phyloP scores from a whole-genome alignment of 2,113 vertebrate species.

The Cyanocitta stelleri region DNA sequence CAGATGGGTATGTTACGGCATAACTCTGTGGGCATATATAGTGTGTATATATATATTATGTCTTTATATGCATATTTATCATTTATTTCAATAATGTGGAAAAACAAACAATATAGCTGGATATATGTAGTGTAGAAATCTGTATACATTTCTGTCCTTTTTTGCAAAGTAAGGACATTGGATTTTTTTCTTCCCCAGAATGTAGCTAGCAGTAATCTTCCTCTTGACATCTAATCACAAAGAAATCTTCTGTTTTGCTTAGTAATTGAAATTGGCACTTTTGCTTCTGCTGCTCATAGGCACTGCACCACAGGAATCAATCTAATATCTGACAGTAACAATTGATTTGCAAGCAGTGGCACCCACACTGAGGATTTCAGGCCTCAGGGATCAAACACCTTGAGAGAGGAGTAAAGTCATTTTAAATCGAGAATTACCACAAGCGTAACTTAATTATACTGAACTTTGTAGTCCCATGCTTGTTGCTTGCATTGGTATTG shows the following conservation, averaged over 20 bases:
- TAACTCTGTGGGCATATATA: not conserved
- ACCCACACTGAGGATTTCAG: not conserved
- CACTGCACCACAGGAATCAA: not conserved
- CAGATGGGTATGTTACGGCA: not conserved
- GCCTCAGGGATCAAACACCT: not conserved
- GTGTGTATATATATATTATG: not conserved
- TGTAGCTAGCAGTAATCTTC: not conserved
- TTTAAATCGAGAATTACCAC: not conserved
- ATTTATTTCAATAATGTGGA: not conserved
- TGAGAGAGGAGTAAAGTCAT: not conserved
- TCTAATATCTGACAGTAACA: not conserved
- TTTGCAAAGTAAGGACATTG: not conserved
- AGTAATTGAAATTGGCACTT: constrained; percentile 30
- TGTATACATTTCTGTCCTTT: not conserved
- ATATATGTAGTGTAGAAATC: not conserved
- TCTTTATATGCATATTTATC: not conserved
- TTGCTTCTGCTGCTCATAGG: not conserved
- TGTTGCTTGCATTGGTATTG: not conserved
- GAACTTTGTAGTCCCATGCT: not conserved
- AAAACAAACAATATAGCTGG: not conserved
- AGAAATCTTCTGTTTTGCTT: constrained; percentile 14
- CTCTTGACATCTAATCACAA: not conserved
- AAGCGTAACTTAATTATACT: not conserved
- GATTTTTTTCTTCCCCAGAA: not conserved
- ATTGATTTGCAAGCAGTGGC: not conserved